Percentiles rank a stretch among this genome's conserved stretches.
Evolutionary conservation across 2,113 vertebrate genomes (phyloP).

Genomic region (Cettia cetti): DNA sequence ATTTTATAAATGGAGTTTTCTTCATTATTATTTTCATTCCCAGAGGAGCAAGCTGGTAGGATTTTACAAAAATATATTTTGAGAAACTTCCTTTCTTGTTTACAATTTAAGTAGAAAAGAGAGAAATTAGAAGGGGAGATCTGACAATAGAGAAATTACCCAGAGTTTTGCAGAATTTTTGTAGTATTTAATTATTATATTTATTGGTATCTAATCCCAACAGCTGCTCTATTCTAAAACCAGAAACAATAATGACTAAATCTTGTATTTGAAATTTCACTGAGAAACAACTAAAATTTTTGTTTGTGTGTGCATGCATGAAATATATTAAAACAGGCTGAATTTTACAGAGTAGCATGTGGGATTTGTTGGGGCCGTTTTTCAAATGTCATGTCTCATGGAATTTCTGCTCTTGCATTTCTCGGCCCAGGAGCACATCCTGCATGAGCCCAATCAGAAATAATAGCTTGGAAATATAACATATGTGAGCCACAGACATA

Average conservation of each 20-base stretch:
- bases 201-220: background rate
- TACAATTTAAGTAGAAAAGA: background rate
- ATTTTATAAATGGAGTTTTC: background rate
- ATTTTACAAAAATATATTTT: background rate
- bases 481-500: background rate
- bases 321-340: background rate
- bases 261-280: background rate
- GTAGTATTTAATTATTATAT: background rate
- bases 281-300: background rate
- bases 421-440: background rate
- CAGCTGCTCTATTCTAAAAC: background rate
- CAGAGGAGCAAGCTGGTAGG: background rate
- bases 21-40: background rate
- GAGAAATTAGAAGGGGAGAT: background rate
- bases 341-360: background rate
- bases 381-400: background rate
- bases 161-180: background rate
- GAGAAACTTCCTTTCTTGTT: background rate
- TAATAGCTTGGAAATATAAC: background rate
- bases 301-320: too few relatives aligned
- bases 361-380: background rate
- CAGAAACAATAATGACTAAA: background rate
- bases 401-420: background rate
- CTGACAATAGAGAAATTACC: background rate
- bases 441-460: background rate